Percentiles rank a stretch among this genome's conserved stretches.
Evolutionary conservation across 2,113 vertebrate genomes (phyloP).

Genomic region (Mirounga angustirostris): DNA sequence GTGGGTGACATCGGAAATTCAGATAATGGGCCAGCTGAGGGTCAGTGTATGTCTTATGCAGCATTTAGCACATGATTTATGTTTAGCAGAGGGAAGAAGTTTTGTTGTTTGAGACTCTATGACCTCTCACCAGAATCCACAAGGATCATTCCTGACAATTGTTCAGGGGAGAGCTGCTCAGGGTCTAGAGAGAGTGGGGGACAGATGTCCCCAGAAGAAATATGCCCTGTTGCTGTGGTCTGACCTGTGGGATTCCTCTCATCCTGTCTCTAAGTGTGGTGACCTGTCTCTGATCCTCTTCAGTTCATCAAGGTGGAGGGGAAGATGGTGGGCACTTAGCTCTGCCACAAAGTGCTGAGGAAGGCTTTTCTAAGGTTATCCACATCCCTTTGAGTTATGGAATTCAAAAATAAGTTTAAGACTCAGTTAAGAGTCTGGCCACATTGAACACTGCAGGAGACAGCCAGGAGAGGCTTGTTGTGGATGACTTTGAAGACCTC

Average conservation of each 20-base stretch:
- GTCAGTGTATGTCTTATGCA: not conserved
- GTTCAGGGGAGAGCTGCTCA: not conserved
- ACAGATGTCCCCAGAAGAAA: not conserved
- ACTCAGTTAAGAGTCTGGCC: not conserved
- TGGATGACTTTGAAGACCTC: not conserved
- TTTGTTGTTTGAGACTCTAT: not conserved
- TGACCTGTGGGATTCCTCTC: not conserved
- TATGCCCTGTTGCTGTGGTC: not conserved
- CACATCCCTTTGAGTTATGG: not conserved
- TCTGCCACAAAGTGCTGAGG: accelerated
- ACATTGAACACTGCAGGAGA: not conserved
- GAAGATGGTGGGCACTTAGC: accelerated
- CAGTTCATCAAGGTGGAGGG: too few species aligned
- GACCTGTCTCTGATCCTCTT: not conserved
- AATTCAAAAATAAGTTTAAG: not conserved
- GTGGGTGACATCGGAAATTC: not conserved
- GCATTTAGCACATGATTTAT: not conserved
- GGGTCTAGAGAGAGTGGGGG: accelerated
- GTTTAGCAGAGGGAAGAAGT: not conserved
- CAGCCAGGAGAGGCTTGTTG: not conserved
- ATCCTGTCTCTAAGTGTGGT: not conserved
- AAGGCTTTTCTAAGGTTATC: not conserved
- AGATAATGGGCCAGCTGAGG: not conserved
- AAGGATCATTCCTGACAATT: not conserved
- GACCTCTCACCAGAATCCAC: not conserved